Base-by-base conservation (phyloP, 2,888 invertebrate genomes). In the Cacoxenus indagator region DNA sequence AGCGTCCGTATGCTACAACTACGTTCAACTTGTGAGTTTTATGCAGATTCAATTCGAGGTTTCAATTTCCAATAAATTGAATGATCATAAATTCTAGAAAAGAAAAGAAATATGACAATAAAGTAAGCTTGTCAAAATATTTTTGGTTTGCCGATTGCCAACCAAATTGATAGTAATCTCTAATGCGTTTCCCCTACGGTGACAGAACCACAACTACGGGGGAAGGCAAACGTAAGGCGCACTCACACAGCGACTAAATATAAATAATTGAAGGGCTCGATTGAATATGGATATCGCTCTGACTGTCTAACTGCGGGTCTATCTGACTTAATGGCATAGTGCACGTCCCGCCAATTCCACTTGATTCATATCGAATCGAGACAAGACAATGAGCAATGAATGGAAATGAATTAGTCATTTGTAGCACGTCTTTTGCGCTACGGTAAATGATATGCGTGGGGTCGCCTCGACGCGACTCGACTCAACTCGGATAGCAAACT, bases 341-440 rank as follows among this genome's bases (percentile, higher is more conserved):
- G n/a, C n/a, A n/a, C n/a, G n/a, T n/a, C n/a, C n/a, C n/a, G n/a
- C n/a, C n/a, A n/a, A n/a, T n/a, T n/a, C n/a, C n/a, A n/a, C n/a
- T n/a, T n/a, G n/a, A n/a, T n/a, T n/a, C n/a, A n/a, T n/a, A n/a
- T n/a, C 45, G n/a, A 54, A 61, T 17, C 26, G 65, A 45, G 46
- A 31, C 31, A 17, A 55, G 71, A 55, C 68, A 71, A 46, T 48
- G 14, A 51, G 51, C 51, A 51, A 51, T 51, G 70, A 73, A 72
- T 74, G 67, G 67, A 69, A 64, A 75, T 77, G 78, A 82, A 80
- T 80, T 77, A 78, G 81, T 77, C 80, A 80, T 78, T 82, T 80
- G 73, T 77, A 75, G 77, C 80, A 80, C 80, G 82, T 80, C 2
- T 22, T 26, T 24, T 17, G 14, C 24, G 11, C 26, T 26, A 75